Evolutionary conservation across 2,797 vertebrate species (phyloP).

Genomic region (Echeneis naucrates): DNA sequence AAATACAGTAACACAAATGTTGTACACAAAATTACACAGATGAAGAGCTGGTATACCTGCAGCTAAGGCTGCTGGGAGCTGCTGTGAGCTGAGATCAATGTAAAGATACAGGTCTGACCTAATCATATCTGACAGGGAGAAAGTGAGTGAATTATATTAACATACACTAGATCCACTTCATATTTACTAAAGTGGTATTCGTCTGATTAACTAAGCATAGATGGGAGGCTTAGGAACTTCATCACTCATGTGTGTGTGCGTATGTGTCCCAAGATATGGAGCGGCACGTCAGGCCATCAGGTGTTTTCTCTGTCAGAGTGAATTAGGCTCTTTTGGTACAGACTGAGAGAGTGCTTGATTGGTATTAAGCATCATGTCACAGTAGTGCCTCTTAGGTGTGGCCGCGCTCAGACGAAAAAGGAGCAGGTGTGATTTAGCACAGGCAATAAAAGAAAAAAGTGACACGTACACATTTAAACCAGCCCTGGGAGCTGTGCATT

Average conservation of each 20-base stretch:
- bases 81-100: constrained; percentile 68
- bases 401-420: constrained; percentile 91
- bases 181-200: constrained; percentile 71
- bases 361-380: constrained; percentile 94
- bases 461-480: constrained; percentile 78
- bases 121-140: constrained; percentile 77
- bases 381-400: constrained; percentile 92
- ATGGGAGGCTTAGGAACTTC: constrained; percentile 49
- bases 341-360: constrained; percentile 94
- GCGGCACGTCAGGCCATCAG: constrained; percentile 89
- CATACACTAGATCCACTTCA: constrained; percentile 72
- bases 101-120: constrained; percentile 65
- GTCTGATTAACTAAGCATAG: constrained; percentile 72
- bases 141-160: constrained; percentile 68
- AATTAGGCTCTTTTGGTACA: constrained; percentile 94
- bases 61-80: constrained; percentile 35
- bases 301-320: constrained; percentile 93
- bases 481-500: constrained; percentile 82
- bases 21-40: constrained; percentile 48
- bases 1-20: constrained; percentile 50
- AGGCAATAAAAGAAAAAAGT: constrained; percentile 82
- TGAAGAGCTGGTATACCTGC: constrained; percentile 33
- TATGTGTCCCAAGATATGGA: constrained; percentile 73
- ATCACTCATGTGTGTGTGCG: constrained; percentile 18
- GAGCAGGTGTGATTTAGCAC: constrained; percentile 94